phyloP scores from a whole-genome alignment of 2,888 invertebrate species.

The Lepidonotus clava region DNA sequence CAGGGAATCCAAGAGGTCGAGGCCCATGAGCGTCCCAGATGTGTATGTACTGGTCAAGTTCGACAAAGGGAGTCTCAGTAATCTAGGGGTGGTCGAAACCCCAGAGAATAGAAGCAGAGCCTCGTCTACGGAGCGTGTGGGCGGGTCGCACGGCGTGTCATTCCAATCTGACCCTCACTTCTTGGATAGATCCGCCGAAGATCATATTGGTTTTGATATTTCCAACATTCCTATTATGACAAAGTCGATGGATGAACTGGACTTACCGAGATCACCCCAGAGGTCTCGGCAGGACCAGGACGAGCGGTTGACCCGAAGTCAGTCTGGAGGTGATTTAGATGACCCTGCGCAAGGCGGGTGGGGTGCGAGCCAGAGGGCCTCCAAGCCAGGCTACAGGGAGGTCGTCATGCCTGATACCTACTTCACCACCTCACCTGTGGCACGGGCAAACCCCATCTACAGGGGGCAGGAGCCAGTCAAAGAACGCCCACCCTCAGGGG shows the following conservation, averaged over 20 bases:
- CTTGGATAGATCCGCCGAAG: not conserved
- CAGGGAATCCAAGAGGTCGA: not conserved
- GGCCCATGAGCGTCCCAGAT: conserved; percentile 9
- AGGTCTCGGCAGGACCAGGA: not conserved
- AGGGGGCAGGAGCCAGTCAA: not conserved
- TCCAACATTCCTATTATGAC: not conserved
- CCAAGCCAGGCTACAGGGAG: not conserved
- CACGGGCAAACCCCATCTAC: not conserved
- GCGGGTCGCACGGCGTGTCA: not conserved
- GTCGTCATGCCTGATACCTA: not conserved
- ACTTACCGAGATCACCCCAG: not conserved
- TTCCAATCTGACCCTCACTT: conserved; percentile 8
- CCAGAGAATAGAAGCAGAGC: not conserved
- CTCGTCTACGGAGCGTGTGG: not conserved
- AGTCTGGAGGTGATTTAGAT: conserved; percentile 12
- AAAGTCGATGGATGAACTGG: conserved; percentile 34
- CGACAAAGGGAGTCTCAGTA: conserved; percentile 37
- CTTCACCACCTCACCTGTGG: not conserved
- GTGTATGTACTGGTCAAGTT: conserved; percentile 25
- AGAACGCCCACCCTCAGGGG: not conserved
- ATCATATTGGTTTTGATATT: not conserved
- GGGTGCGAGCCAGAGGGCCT: not conserved
- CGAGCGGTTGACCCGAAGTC: not conserved
- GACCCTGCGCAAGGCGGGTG: not conserved
- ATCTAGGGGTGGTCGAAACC: not conserved